Base-by-base conservation (phyloP, 2,888 invertebrate genomes). In the Heterodera filipjevi region DNA sequence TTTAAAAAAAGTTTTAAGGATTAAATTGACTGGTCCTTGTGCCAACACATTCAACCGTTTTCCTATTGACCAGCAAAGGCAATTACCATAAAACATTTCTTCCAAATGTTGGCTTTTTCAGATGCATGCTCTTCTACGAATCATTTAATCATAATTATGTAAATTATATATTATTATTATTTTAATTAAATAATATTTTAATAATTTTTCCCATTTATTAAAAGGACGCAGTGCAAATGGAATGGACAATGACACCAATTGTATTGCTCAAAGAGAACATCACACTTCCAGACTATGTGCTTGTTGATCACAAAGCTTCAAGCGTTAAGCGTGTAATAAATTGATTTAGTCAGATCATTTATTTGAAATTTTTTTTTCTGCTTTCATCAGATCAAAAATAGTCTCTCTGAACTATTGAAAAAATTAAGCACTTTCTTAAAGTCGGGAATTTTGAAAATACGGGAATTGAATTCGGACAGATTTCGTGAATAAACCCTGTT, bases 221-320 rank as follows among this genome's bases (percentile, higher is more conserved):
- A n/a, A 59, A 75, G 75, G 85, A 87, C 39, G 77, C 86, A 84
- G 89, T 88, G 44, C 83, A 85, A 75, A 83, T 89, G 86, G 83
- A 85, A 35, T 89, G 89, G 89, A 84, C 84, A 22, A 82, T 82
- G 22, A 82, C 83, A 12, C 89, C 89, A 46, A 87, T 89, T 30
- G 79, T 83, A 3, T 82, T 89, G 33, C 80, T 89, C 33, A 89
- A 89, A 80, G 85, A 85, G 66, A 87, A 89, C 71, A 89, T 89
- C 27, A 85, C 85, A 8, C 82, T 89, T n/a, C 89, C 89, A 1
- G 89, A 89, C 80, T 89, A 89, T 80, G 84, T 86, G 1, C 80
- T 89, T 0, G 86, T 88, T 49, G 88, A 87, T 75, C 86, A 83
- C 79, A 84, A 84, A 39, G 84, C 88, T 12, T 81, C 82, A 19